Percentiles rank a stretch among this genome's conserved stretches.
Conservation (phyloP, 2,113 vertebrate genomes). For the Aegypius monachus region DNA sequence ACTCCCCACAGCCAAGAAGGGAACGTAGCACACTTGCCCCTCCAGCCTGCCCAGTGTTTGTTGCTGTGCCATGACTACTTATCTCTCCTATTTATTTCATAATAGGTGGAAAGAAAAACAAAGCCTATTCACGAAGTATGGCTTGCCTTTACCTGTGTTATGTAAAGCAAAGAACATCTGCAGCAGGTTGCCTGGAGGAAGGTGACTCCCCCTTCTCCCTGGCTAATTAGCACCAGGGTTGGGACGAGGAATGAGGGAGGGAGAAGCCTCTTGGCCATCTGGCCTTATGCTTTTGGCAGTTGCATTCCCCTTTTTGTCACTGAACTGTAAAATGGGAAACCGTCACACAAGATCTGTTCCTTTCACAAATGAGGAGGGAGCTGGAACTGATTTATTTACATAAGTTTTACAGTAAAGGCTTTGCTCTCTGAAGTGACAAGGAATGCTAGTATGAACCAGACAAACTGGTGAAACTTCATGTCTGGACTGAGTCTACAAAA, state of each 20-base stretch:
- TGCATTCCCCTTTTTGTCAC: not conserved
- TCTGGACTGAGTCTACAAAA: constrained; percentile 29
- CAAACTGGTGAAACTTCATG: constrained; percentile 10
- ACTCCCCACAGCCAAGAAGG: not conserved
- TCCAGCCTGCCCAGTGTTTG: not conserved
- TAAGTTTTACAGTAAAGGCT: constrained; percentile 7
- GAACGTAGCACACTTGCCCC: rapidly evolving
- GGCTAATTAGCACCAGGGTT: not conserved
- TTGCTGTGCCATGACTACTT: not conserved
- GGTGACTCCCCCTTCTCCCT: not conserved
- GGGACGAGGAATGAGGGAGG: not conserved
- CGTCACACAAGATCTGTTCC: not conserved
- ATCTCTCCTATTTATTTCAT: not conserved
- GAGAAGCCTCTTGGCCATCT: not conserved
- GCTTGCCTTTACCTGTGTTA: not conserved
- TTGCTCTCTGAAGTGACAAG: constrained; percentile 26
- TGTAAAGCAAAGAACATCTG: not conserved
- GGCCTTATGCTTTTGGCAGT: not conserved
- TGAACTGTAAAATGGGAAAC: constrained; percentile 19
- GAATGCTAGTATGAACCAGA: constrained; percentile 34
- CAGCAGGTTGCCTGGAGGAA: not conserved
- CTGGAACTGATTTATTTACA: constrained; percentile 39
- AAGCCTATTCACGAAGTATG: not conserved
- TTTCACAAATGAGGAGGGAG: not conserved
- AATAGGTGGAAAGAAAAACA: not conserved